Evolutionary conservation across 1,140 invertebrate species (phyloP).

Genomic region (Aphis craccivora): DNA sequence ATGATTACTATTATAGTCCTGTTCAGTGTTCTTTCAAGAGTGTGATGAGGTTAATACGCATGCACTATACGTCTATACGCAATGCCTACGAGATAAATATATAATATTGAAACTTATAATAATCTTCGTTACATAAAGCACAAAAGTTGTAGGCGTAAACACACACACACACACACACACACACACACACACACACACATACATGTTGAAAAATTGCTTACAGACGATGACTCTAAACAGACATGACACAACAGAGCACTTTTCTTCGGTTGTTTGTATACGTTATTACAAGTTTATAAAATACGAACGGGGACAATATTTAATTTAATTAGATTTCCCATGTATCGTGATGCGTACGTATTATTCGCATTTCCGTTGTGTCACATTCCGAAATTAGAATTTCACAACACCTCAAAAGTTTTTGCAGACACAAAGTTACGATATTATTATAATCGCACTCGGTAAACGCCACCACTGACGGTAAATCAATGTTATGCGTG

Average conservation of each 20-base stretch:
- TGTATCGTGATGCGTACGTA: background rate
- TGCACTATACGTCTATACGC: too few relatives aligned
- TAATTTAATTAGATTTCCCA: background rate
- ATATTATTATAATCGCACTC: background rate
- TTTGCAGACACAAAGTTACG: background rate
- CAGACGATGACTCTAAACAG: too few relatives aligned
- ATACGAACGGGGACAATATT: background rate
- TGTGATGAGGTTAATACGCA: background rate
- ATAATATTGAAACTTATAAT: too few relatives aligned
- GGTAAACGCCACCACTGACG: background rate
- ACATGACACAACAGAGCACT: too few relatives aligned
- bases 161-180: too few relatives aligned
- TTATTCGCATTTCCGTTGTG: background rate
- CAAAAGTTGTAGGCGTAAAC: too few relatives aligned
- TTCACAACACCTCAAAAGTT: background rate
- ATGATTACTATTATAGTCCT: background rate
- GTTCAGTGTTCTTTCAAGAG: background rate
- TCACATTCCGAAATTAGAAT: background rate
- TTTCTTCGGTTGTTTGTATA: too few relatives aligned
- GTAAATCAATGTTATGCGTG: background rate
- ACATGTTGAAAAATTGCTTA: too few relatives aligned
- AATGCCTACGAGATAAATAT: background rate
- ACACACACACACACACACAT: too few relatives aligned
- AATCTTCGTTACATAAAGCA: too few relatives aligned
- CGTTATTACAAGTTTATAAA: background rate